Evolutionary conservation across 1,140 invertebrate species (phyloP).

Genomic region (Nylanderia fulva): DNA sequence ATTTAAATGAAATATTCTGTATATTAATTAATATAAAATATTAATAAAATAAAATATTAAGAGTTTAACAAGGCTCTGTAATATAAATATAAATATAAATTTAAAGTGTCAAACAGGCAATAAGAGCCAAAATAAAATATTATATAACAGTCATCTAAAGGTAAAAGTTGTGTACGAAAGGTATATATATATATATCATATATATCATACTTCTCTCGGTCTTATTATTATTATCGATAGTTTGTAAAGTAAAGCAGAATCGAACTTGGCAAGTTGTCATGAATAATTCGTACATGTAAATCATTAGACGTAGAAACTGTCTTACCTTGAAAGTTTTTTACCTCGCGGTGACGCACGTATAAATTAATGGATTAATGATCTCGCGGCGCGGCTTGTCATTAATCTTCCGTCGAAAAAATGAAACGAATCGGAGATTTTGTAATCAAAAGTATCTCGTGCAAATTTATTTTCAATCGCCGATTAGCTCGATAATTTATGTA

Average conservation of each 20-base stretch:
- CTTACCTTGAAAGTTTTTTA: constrained; percentile 24
- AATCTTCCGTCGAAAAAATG: too few relatives aligned
- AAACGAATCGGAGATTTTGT: not conserved
- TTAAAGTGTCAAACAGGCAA: too few relatives aligned
- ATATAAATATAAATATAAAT: too few relatives aligned
- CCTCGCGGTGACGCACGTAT: not conserved
- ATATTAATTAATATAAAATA: too few relatives aligned
- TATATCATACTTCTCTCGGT: not conserved
- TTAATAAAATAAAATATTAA: too few relatives aligned
- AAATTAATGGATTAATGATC: not conserved
- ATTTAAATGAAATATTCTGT: too few relatives aligned
- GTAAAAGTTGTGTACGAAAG: too few relatives aligned
- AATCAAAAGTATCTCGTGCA: not conserved
- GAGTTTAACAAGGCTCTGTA: too few relatives aligned
- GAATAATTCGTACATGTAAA: constrained; percentile 61
- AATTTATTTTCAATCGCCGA: not conserved
- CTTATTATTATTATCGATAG: constrained; percentile 37
- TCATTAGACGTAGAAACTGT: constrained; percentile 15
- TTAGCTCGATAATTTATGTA: not conserved
- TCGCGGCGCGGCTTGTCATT: too few relatives aligned
- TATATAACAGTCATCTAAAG: too few relatives aligned
- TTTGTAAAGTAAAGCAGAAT: constrained; percentile 50
- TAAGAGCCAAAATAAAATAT: too few relatives aligned
- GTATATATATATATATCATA: too few relatives aligned
- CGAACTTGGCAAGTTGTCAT: constrained; percentile 30